Base-by-base conservation (phyloP, 2,797 vertebrate species). In the Malurus leucopterus region DNA sequence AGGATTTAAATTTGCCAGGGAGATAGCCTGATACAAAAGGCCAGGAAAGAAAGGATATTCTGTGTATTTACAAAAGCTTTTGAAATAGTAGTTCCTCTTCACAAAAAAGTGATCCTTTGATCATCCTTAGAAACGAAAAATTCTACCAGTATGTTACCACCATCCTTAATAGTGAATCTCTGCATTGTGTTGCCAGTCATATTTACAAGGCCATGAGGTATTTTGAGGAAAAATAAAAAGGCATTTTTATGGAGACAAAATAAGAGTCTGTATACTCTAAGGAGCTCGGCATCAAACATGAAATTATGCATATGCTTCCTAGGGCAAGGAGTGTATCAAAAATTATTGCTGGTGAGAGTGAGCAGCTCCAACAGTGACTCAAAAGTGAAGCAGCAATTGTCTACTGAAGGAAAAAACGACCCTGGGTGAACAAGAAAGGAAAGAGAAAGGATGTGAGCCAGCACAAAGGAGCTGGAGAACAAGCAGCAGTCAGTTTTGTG, bases 1-100 rank as follows among this genome's bases (percentile, higher is more conserved):
- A 88, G 44, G 54, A 53, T 94, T 93, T 80, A 86, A 54, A 88
- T 93, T 92, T 86, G 43, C 82, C 77, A 57, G 62, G 55, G 55
- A 89, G 41, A 76, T 63, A 71, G 29, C 16, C 69, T 80, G 65
- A 80, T 84, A 74, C 17, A 86, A 90, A 93, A 91, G 71, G 69
- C 84, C 82, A 90, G 49, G 67, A 72, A 75, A 75, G 27, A 70
- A 93, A 71, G 41, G 22, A 54, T 74, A 74, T 54, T 86, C 38
- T 73, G 6, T 55, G 55, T 64, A 63, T 64, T 72, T 88, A 64
- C 51, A 69, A 72, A 51, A 86, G 76, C 27, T 93, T 92, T 92
- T 75, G 71, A 49, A 76, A 54, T 40, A 23, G 46, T 20, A 15
- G 49, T 67, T 91, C 63, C 58, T 83, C 32, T 69, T 59, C 17